Percentiles rank a stretch among this genome's conserved stretches.
phyloP scores from a whole-genome alignment of 2,113 vertebrate genomes.

The Colistium nudipinnis region DNA sequence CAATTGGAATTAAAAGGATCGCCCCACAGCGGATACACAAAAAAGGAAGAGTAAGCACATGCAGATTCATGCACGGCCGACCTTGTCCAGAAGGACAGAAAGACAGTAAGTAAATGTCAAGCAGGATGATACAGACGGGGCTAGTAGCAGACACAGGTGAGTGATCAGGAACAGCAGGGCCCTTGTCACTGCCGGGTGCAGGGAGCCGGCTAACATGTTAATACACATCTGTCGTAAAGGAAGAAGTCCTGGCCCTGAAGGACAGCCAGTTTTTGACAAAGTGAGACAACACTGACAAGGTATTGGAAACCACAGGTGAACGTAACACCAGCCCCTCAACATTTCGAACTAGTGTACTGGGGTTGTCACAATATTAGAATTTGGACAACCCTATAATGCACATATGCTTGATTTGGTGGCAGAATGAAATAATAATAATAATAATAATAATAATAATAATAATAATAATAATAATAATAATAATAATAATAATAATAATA shows the following conservation, averaged over 20 bases:
- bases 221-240: slow-evolving; percentile 47
- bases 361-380: no score
- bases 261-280: slow-evolving; percentile 21
- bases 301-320: neutral
- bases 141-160: slow-evolving; percentile 21
- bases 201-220: slow-evolving; percentile 40
- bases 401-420: no score
- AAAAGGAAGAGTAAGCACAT: neutral
- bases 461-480: no score
- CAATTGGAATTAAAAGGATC: no score
- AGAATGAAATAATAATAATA: no score
- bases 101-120: slow-evolving; percentile 12
- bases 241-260: slow-evolving; percentile 36
- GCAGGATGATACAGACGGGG: slow-evolving; percentile 20
- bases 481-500: no score
- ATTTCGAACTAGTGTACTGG: no score
- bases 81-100: neutral
- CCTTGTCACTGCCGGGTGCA: slow-evolving; percentile 46
- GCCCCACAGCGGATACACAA: no score
- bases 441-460: no score
- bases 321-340: no score
- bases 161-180: slow-evolving; percentile 16
- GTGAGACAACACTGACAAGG: slow-evolving; percentile 17
- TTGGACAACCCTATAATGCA: no score
- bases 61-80: neutral